A percentile compares a stretch with the other conserved stretches of the same genome.
Conservation (phyloP, 2,113 vertebrate genomes). For the Agapornis roseicollis region DNA sequence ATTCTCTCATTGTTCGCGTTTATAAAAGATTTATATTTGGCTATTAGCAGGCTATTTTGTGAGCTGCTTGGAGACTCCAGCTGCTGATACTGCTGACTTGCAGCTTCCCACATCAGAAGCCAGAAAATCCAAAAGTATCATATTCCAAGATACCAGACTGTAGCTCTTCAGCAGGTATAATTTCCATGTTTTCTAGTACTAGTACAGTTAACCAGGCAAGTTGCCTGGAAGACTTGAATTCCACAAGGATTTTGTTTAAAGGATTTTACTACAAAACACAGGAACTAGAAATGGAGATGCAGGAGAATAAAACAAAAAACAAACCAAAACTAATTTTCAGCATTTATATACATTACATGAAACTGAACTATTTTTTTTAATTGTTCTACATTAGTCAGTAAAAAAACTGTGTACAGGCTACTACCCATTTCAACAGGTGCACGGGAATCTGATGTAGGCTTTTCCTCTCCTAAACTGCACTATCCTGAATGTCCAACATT, state of each 20-base stretch:
- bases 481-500: neutral
- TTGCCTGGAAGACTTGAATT: neutral
- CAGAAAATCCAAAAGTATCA: neutral
- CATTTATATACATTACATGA: neutral
- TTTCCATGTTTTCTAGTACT: neutral
- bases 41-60: neutral
- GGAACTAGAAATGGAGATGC: neutral
- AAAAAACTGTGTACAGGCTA: neutral
- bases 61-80: neutral
- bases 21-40: neutral
- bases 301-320: neutral
- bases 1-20: neutral
- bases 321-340: accelerated
- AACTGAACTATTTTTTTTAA: neutral
- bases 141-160: neutral
- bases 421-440: neutral
- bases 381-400: neutral
- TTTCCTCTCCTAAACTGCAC: neutral
- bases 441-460: neutral
- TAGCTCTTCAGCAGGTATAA: neutral
- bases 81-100: neutral
- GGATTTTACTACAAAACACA: neutral
- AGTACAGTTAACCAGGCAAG: neutral
- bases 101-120: neutral
- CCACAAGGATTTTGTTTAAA: neutral